Conservation (phyloP, 2,888 invertebrate species). For the Patella depressa region DNA sequence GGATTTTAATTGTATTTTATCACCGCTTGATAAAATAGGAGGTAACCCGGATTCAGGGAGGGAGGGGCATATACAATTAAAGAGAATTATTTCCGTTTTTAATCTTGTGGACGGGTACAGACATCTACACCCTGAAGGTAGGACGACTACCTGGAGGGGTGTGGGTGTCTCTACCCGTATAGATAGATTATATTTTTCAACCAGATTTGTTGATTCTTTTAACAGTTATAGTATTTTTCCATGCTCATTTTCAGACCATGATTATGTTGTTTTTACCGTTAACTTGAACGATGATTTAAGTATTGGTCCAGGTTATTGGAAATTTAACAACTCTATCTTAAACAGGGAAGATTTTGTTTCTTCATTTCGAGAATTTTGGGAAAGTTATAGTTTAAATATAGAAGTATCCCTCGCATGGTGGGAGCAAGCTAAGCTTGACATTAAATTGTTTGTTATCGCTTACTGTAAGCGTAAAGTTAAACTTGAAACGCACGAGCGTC, state of each 20-base stretch:
- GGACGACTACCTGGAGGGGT: background rate
- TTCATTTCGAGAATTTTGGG: background rate
- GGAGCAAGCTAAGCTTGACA: background rate
- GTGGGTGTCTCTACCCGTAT: background rate
- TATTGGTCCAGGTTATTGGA: background rate
- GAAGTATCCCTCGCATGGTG: background rate
- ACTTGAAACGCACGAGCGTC: background rate
- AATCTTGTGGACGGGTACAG: background rate
- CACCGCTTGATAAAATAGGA: too few relatives aligned
- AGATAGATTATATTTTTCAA: background rate
- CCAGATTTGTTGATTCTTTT: background rate
- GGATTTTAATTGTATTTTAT: too few relatives aligned
- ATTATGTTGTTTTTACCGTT: background rate
- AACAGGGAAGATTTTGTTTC: background rate
- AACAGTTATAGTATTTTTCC: background rate
- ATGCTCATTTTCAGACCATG: background rate
- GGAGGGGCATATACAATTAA: too few relatives aligned
- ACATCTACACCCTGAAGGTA: background rate
- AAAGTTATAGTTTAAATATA: background rate
- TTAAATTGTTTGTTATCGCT: background rate
- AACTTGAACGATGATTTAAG: background rate
- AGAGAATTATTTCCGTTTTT: too few relatives aligned
- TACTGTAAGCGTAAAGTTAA: background rate
- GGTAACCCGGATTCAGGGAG: too few relatives aligned
- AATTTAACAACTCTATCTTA: background rate